A percentile compares a stretch with the other conserved stretches of the same genome.
These are phyloP conservation scores for Spisula subtruncata DNA, from an alignment of 2,888 invertebrate genomes.

Conservation along the genomic window DNA sequence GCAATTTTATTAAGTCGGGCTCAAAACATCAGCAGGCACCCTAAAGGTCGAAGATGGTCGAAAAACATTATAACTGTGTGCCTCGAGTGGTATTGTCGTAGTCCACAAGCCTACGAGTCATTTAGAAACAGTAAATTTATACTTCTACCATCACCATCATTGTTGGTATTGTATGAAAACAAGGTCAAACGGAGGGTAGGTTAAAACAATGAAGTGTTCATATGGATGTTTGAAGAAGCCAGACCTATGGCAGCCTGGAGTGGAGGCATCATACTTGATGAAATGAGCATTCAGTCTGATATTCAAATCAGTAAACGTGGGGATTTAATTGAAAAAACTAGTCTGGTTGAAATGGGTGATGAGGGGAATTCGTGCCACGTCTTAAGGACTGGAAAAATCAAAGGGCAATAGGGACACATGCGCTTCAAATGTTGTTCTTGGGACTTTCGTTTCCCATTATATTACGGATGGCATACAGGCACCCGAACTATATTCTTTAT, in stretches of 20 bases:
- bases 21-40: constrained; percentile 47
- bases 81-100: constrained; percentile 54
- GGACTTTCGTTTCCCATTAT: constrained; percentile 34
- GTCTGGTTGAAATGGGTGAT: constrained; percentile 49
- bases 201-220: constrained; percentile 48
- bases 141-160: constrained; percentile 57
- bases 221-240: constrained; percentile 73
- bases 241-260: constrained; percentile 53
- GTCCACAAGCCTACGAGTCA: constrained; percentile 53
- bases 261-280: constrained; percentile 56
- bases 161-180: constrained; percentile 56
- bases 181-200: constrained; percentile 57
- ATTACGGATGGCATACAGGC: background rate
- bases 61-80: constrained; percentile 46
- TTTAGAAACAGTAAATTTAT: constrained; percentile 39
- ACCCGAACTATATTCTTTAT: background rate
- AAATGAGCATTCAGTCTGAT: constrained; percentile 64
- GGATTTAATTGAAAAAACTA: constrained; percentile 52
- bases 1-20: constrained; percentile 55
- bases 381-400: constrained; percentile 44
- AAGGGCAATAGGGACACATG: constrained; percentile 55
- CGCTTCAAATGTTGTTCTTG: constrained; percentile 57
- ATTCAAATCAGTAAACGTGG: constrained; percentile 54
- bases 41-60: constrained; percentile 47
- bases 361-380: constrained; percentile 47